A percentile compares a stretch with the other conserved stretches of the same genome.
Conservation (phyloP, 2,888 invertebrate genomes). For the Blomia tropicalis region DNA sequence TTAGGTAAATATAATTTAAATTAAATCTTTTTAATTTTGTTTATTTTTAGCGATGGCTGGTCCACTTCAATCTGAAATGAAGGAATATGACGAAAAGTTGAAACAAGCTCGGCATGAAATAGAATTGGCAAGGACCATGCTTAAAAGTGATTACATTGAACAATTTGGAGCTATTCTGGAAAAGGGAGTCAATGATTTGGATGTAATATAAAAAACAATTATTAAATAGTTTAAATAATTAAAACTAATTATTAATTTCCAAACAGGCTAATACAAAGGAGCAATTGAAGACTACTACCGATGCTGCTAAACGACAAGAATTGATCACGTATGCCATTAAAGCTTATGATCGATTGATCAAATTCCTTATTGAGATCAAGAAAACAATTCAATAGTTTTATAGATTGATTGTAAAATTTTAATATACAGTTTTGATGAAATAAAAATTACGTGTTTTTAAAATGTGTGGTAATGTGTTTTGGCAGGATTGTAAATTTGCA, state of each 20-base stretch:
- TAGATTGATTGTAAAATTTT: not conserved
- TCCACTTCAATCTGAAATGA: not conserved
- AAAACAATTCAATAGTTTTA: not conserved
- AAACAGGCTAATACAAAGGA: too few relatives aligned
- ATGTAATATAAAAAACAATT: not conserved
- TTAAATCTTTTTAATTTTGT: too few relatives aligned
- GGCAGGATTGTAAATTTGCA: not conserved
- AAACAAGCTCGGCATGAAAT: not conserved
- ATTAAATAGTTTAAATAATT: not conserved
- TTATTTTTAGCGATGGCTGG: too few relatives aligned
- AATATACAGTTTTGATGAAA: too few relatives aligned
- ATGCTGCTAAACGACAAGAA: not conserved
- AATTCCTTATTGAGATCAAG: slow-evolving; percentile 6
- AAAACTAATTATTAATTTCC: too few relatives aligned
- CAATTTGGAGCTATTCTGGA: slow-evolving; percentile 2
- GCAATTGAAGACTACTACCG: not conserved
- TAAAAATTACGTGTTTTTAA: not conserved
- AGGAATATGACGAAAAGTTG: not conserved
- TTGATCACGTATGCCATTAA: not conserved
- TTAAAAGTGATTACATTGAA: slow-evolving; percentile 12
- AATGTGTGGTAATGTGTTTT: not conserved
- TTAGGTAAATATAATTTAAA: too few relatives aligned
- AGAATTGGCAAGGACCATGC: not conserved
- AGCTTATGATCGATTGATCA: not conserved
- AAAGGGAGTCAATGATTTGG: not conserved